Percentiles rank a stretch among this genome's conserved stretches.
These are phyloP conservation scores for Agriotes lineatus DNA, from an alignment of 2,888 invertebrate genomes.

Conservation along the genomic window DNA sequence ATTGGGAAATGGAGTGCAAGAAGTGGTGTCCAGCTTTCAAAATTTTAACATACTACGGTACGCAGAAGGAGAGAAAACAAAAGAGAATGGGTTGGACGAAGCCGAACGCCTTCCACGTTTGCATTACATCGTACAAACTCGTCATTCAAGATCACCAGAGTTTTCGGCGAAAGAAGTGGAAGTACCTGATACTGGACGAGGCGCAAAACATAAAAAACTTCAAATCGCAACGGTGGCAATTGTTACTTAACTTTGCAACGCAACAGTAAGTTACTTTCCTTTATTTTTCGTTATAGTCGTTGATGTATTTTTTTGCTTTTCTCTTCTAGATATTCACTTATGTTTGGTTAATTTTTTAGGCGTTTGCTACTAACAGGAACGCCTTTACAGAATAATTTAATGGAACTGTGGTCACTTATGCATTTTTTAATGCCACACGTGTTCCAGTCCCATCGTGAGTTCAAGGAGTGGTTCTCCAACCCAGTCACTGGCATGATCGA, in stretches of 20 bases:
- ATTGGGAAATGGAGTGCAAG: conserved; percentile 99
- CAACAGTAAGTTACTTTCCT: conserved; percentile 75
- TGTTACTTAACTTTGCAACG: conserved; percentile 93
- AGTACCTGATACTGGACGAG: conserved; percentile 97
- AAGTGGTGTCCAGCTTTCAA: conserved; percentile 99
- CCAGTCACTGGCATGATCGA: conserved; percentile 97
- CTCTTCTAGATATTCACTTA: conserved; percentile 37
- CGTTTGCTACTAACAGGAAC: conserved; percentile 94
- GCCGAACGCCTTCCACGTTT: conserved; percentile 97
- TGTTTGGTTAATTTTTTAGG: conserved; percentile 66
- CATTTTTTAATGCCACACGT: conserved; percentile 98
- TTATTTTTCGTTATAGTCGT: conserved; percentile 33
- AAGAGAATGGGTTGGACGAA: conserved; percentile 98
- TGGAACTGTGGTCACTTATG: conserved; percentile 98
- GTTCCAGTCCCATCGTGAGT: conserved; percentile 95
- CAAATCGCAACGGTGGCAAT: conserved; percentile 98
- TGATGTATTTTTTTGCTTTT: conserved; percentile 43
- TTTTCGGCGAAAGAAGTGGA: conserved; percentile 97
- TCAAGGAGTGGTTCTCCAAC: conserved; percentile 98
- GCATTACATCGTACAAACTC: conserved; percentile 97
- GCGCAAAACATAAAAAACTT: conserved; percentile 99
- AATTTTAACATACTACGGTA: conserved; percentile 97
- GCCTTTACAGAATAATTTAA: conserved; percentile 96
- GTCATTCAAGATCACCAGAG: conserved; percentile 99
- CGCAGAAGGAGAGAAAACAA: conserved; percentile 92